phyloP scores from a whole-genome alignment of 2,888 invertebrate genomes.

The Ophonus ardosiacus region DNA sequence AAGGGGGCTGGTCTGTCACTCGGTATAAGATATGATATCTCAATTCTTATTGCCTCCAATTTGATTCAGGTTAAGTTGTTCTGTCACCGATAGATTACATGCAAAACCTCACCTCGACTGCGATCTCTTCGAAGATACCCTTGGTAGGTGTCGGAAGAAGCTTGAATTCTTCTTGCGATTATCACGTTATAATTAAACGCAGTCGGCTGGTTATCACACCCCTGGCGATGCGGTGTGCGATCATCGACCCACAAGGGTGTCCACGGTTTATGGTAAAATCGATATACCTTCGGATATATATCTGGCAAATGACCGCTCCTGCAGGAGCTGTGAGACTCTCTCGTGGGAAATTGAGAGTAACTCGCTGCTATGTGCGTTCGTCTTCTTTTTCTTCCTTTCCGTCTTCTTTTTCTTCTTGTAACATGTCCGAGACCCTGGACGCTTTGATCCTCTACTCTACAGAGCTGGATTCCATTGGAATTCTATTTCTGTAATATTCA shows the following conservation, averaged over 20 bases:
- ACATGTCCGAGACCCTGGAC: constrained; percentile 26
- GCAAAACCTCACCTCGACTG: neutral
- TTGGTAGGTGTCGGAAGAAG: constrained; percentile 4
- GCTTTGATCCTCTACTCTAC: neutral
- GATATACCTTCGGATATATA: constrained; percentile 62
- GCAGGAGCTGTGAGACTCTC: constrained; percentile 40
- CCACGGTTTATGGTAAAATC: constrained; percentile 60
- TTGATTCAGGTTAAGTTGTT: too few relatives aligned
- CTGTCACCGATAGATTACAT: too few relatives aligned
- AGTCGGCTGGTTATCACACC: constrained; percentile 55
- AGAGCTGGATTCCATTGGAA: constrained; percentile 40
- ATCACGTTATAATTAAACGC: constrained; percentile 46
- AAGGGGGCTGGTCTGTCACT: too few relatives aligned
- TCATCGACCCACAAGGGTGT: constrained; percentile 53
- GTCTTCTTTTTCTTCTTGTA: constrained; percentile 29
- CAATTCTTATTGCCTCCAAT: too few relatives aligned
- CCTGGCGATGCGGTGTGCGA: constrained; percentile 30
- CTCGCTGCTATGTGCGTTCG: constrained; percentile 48
- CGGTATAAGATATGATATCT: too few relatives aligned
- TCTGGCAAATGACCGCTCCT: constrained; percentile 60
- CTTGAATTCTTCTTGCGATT: constrained; percentile 9
- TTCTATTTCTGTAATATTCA: constrained; percentile 10
- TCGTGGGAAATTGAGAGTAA: constrained; percentile 52
- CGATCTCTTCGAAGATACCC: neutral
- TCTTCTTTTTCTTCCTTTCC: constrained; percentile 48